A percentile compares a stretch with the other conserved stretches of the same genome.
These are phyloP conservation scores for Campoplex nolae DNA, from an alignment of 2,888 invertebrate genomes.

Conservation along the genomic window DNA sequence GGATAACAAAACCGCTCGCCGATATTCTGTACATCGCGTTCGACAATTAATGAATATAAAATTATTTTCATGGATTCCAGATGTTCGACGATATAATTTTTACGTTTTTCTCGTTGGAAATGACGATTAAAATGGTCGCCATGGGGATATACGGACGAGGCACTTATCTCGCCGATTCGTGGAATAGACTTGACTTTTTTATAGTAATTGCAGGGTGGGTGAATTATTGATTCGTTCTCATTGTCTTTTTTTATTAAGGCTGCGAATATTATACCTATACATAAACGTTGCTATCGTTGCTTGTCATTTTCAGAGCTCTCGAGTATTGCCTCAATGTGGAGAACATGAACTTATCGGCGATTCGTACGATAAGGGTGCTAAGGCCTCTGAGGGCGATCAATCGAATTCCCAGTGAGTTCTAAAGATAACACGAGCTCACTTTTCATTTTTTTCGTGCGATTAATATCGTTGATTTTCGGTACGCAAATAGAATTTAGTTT, in stretches of 20 bases:
- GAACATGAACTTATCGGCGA: conserved; percentile 99
- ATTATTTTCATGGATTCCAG: conserved; percentile 85
- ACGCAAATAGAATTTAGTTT: not conserved
- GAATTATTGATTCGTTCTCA: not conserved
- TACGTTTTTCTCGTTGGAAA: conserved; percentile 98
- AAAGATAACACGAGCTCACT: not conserved
- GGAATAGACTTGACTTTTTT: conserved; percentile 99
- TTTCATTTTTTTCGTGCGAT: not conserved
- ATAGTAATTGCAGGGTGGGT: conserved; percentile 98
- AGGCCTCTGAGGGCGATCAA: conserved; percentile 99
- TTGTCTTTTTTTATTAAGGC: not conserved
- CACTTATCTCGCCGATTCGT: conserved; percentile 98
- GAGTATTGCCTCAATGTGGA: conserved; percentile 98
- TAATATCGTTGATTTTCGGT: not conserved
- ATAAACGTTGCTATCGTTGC: not conserved
- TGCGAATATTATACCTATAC: not conserved
- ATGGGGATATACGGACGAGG: conserved; percentile 98
- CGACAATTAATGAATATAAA: not conserved
- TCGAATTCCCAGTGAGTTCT: conserved; percentile 98
- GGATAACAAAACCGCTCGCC: too few species aligned
- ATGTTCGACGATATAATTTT: conserved; percentile 99
- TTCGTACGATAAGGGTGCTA: conserved; percentile 98
- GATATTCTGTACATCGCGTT: too few species aligned
- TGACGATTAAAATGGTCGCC: conserved; percentile 99
- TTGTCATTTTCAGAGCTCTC: conserved; percentile 87